These are phyloP conservation scores for Anser cygnoides DNA, from an alignment of 2,113 vertebrate species.

Conservation along the genomic window DNA sequence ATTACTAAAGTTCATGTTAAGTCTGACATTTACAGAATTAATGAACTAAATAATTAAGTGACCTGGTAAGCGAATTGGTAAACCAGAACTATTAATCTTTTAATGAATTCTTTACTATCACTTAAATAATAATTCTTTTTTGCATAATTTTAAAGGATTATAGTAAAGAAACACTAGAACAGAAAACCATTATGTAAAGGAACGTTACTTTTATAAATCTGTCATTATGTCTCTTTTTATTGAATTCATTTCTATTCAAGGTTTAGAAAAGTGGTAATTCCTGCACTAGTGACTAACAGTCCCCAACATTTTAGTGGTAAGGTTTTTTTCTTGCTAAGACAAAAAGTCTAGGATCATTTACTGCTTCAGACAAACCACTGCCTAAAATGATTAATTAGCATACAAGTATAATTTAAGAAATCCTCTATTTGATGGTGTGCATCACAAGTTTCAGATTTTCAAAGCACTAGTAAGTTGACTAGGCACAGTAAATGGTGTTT, in stretches of 20 bases:
- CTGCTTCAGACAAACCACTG: conserved; percentile 63
- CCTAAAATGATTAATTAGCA: conserved; percentile 78
- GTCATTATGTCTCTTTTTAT: conserved; percentile 77
- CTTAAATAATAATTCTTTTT: conserved; percentile 78
- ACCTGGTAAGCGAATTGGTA: conserved; percentile 81
- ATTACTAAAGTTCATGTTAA: conserved; percentile 78
- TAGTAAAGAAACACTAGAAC: conserved; percentile 78
- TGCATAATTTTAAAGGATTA: conserved; percentile 77
- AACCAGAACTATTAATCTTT: conserved; percentile 83
- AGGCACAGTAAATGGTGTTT: conserved; percentile 63
- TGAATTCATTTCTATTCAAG: conserved; percentile 75
- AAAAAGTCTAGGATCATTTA: conserved; percentile 77
- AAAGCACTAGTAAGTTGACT: conserved; percentile 65
- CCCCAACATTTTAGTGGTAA: conserved; percentile 51
- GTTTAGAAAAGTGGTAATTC: conserved; percentile 72
- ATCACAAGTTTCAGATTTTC: conserved; percentile 71
- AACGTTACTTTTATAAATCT: conserved; percentile 80
- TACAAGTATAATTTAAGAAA: conserved; percentile 76
- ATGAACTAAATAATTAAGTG: conserved; percentile 86
- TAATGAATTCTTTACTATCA: conserved; percentile 81
- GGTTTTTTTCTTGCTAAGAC: conserved; percentile 66
- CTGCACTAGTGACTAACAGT: conserved; percentile 73
- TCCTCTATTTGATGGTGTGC: conserved; percentile 70
- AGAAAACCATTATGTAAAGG: conserved; percentile 76
- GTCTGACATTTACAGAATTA: conserved; percentile 83